phyloP scores from a whole-genome alignment of 2,888 invertebrate genomes.

The Leptothorax acervorum region DNA sequence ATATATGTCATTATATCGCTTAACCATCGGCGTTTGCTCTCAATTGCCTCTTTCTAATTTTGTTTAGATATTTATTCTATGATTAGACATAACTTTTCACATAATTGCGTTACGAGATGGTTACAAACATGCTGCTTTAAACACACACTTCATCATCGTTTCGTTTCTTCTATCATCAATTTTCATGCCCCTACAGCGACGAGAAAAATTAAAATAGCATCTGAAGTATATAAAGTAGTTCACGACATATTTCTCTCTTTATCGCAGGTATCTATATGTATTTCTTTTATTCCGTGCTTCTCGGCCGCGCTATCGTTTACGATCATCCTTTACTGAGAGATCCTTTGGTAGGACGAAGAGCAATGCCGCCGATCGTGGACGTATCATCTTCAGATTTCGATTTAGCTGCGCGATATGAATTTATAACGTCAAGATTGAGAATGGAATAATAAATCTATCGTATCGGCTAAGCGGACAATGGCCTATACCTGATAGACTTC shows the following conservation, averaged over 20 bases:
- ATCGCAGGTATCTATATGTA: not conserved
- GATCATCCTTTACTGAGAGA: slow-evolving; percentile 37
- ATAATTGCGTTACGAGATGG: slow-evolving; percentile 49
- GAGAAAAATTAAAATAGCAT: slow-evolving; percentile 77
- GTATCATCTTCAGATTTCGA: slow-evolving; percentile 66
- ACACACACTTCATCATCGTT: not conserved
- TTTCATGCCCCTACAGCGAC: slow-evolving; percentile 67
- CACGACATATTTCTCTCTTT: not conserved
- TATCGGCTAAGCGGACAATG: slow-evolving; percentile 32
- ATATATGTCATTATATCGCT: no score
- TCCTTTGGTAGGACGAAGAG: slow-evolving; percentile 14
- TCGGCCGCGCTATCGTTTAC: not conserved
- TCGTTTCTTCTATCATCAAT: slow-evolving; percentile 38
- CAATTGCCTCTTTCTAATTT: no score
- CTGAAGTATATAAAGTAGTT: slow-evolving; percentile 45
- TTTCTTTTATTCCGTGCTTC: not conserved
- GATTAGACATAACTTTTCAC: slow-evolving; percentile 24
- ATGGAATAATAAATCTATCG: slow-evolving; percentile 66
- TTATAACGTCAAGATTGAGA: slow-evolving; percentile 60
- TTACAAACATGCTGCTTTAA: not conserved
- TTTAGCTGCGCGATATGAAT: slow-evolving; percentile 68
- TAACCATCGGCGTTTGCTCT: no score
- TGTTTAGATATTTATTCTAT: not conserved
- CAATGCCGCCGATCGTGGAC: slow-evolving; percentile 28
- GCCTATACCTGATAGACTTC: slow-evolving; percentile 24